Evolutionary conservation across 2,888 invertebrate species (phyloP).

Genomic region (Coenonympha glycerion): DNA sequence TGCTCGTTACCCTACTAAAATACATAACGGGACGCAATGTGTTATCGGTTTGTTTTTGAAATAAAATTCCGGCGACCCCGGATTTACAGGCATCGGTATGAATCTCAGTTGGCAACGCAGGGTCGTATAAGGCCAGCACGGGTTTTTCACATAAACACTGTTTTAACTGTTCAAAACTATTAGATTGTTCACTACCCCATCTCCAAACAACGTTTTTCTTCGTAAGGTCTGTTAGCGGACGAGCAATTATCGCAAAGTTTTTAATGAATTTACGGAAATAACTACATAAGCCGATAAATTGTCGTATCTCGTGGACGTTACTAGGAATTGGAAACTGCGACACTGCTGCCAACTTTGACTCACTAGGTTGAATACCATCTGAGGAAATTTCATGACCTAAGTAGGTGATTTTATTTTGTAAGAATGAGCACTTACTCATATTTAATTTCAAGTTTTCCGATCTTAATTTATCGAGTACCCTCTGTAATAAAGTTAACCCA

Average conservation of each 20-base stretch:
- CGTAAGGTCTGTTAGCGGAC: slow-evolving; percentile 29
- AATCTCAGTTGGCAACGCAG: slow-evolving; percentile 13
- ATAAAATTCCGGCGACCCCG: slow-evolving; percentile 34
- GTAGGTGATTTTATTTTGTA: slow-evolving; percentile 27
- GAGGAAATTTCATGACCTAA: slow-evolving; percentile 31
- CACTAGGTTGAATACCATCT: slow-evolving; percentile 27
- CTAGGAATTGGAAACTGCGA: slow-evolving; percentile 27
- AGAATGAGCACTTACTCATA: slow-evolving; percentile 23
- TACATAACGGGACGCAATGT: slow-evolving; percentile 31
- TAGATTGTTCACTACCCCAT: slow-evolving; percentile 22
- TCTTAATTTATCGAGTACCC: not conserved
- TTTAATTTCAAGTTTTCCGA: not conserved
- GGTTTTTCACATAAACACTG: slow-evolving; percentile 31
- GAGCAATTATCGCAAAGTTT: slow-evolving; percentile 32
- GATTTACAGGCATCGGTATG: slow-evolving; percentile 21
- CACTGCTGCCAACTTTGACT: slow-evolving; percentile 26
- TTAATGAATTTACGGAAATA: slow-evolving; percentile 37
- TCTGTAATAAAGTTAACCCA: not conserved
- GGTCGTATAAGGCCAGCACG: slow-evolving; percentile 32
- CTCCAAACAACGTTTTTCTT: slow-evolving; percentile 30
- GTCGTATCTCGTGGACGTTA: slow-evolving; percentile 32
- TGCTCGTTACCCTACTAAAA: no score
- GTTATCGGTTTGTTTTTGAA: slow-evolving; percentile 31
- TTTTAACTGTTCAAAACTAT: slow-evolving; percentile 25
- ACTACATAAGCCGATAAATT: slow-evolving; percentile 33